These are phyloP conservation scores for Orthosia gracilis DNA, from an alignment of 2,888 invertebrate species.

Conservation along the genomic window DNA sequence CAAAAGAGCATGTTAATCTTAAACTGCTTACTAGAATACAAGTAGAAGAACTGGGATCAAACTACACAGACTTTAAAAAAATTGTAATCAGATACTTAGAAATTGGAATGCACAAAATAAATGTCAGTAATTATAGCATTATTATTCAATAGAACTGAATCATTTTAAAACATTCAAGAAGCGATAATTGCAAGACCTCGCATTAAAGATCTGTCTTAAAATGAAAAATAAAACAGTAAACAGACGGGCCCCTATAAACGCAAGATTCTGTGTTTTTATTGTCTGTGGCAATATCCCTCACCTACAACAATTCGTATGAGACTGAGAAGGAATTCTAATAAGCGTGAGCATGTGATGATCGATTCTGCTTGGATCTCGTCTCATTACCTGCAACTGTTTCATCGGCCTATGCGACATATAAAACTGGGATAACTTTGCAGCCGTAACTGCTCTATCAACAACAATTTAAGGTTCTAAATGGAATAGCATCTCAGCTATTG, in stretches of 20 bases:
- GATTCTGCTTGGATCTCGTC: constrained; percentile 75
- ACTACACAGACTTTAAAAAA: neutral
- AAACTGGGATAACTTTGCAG: constrained; percentile 46
- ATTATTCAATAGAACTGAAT: constrained; percentile 7
- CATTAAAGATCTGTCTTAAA: neutral
- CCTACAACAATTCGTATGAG: constrained; percentile 61
- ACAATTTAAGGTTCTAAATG: constrained; percentile 41
- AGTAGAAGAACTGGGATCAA: neutral
- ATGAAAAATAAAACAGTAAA: constrained; percentile 26
- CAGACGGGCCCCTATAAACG: constrained; percentile 20
- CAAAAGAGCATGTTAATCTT: neutral
- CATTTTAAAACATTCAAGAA: neutral
- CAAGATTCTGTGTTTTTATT: constrained; percentile 25
- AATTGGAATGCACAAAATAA: neutral
- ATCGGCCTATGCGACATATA: constrained; percentile 66
- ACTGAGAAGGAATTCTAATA: constrained; percentile 71
- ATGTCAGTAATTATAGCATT: neutral
- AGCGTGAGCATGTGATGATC: constrained; percentile 72
- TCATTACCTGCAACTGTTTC: constrained; percentile 74
- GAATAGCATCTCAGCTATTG: constrained; percentile 13
- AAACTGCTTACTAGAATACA: neutral
- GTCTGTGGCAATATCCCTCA: constrained; percentile 34
- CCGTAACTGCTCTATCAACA: rapidly evolving
- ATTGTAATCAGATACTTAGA: neutral
- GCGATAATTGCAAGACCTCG: neutral